phyloP scores from a whole-genome alignment of 2,113 vertebrate species.

The Cyanoderma ruficeps region DNA sequence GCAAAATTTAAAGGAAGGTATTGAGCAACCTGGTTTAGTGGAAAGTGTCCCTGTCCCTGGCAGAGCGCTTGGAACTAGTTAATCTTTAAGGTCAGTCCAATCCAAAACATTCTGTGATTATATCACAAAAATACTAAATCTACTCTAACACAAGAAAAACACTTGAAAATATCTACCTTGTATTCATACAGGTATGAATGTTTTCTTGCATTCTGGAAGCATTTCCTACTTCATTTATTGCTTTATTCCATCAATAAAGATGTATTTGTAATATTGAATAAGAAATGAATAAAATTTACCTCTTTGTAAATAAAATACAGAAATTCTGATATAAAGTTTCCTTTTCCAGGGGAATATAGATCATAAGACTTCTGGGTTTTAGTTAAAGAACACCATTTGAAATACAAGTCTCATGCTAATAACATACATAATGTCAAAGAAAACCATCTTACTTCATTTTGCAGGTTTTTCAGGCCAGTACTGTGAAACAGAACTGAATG shows the following conservation, averaged over 20 bases:
- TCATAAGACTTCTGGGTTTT: neutral
- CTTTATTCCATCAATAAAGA: neutral
- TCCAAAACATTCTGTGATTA: neutral
- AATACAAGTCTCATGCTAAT: neutral
- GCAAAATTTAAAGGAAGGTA: neutral
- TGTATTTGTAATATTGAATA: neutral
- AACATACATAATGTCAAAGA: neutral
- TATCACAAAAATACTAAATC: neutral
- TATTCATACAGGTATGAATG: neutral
- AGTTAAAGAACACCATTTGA: neutral
- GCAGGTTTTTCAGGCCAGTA: constrained; percentile 71
- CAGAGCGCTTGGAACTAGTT: neutral
- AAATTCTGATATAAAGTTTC: neutral
- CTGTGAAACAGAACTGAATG: constrained; percentile 75
- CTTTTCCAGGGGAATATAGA: neutral
- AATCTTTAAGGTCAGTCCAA: neutral
- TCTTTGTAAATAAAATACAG: neutral
- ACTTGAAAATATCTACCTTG: neutral
- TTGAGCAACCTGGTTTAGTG: neutral
- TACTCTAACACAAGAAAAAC: neutral
- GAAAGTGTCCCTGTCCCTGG: neutral
- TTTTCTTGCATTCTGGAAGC: neutral
- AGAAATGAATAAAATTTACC: neutral
- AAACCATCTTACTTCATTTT: constrained; percentile 49
- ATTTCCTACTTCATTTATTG: neutral